Evolutionary conservation across 2,113 vertebrate species (phyloP), one percentile per base, ranked within the genome.

Genomic region (Cryptotis parvus): DNA sequence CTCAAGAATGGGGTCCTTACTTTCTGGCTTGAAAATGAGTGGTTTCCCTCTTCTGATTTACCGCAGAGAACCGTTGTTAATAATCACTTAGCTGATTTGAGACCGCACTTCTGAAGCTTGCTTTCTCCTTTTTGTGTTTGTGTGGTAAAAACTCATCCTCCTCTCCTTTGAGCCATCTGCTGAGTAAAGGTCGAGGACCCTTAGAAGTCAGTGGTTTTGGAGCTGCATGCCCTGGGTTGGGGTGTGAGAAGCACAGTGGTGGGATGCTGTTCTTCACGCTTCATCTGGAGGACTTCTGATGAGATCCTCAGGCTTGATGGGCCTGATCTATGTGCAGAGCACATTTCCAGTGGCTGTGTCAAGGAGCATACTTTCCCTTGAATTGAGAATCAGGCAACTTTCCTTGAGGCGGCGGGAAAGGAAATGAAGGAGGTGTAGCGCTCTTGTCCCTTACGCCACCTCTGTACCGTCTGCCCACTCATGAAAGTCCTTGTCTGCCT

Each of bases 201-300:
- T 76, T 72, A 55, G 35, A 61, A 14, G 49, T n/a, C 37, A 1
- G 0, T 6, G n/a, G 4, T 74, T 26, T 52, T 22, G 69, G 26
- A 18, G 20, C 31, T 12, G 7, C 24, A 4, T 15, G 31, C 65
- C 55, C 9, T 1, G 2, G 41, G 14, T 74, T 4, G 3, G 9
- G 15, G 6, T 4, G 35, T 61, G 58, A 81, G 58, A 20, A 29
- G 52, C 39, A 14, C 58, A 26, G 20, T 8, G 63, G 6, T 1
- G 27, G 68, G 43, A 8, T 0, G 16, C 70, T 31, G 41, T 9
- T 45, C 49, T 69, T 6, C 6, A 26, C 9, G 8, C 22, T 74
- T 55, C 11, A 3, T 1, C 0, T 3, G 7, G 2, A 63, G 41
- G 15, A 4, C 33, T 41, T 68, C 10, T 4, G 29, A 1, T n/a